These are phyloP conservation scores for Brienomyrus longianalis DNA, from an alignment of 2,113 vertebrate species.

Conservation along the genomic window DNA sequence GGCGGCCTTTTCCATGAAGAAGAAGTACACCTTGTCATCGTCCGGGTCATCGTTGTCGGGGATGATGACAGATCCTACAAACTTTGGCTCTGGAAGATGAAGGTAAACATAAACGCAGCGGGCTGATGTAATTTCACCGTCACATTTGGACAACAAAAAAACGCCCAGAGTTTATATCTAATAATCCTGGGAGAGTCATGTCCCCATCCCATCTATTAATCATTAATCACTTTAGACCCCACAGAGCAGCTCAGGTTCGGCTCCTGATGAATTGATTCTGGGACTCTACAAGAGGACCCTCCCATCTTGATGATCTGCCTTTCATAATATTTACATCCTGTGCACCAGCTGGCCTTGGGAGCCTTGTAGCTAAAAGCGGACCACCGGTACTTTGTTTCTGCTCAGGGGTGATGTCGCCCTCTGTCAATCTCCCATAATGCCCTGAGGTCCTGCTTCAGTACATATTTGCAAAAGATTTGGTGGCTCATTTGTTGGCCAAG, in stretches of 20 bases:
- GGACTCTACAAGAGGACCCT: not conserved
- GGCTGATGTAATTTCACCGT: not conserved
- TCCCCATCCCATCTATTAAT: not conserved
- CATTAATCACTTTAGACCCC: not conserved
- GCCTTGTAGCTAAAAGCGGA: not conserved
- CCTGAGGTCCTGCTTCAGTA: not conserved
- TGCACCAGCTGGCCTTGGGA: not conserved
- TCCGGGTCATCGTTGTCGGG: constrained; percentile 88
- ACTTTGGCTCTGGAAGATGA: constrained; percentile 77
- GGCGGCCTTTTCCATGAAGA: constrained; percentile 86
- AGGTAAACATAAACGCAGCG: not conserved
- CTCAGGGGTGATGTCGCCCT: not conserved
- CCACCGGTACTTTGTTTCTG: not conserved
- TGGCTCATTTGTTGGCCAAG: not conserved
- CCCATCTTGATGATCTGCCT: not conserved
- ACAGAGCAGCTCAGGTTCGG: not conserved
- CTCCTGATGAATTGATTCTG: not conserved
- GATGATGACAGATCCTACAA: constrained; percentile 81
- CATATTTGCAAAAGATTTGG: not conserved
- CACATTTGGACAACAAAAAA: not conserved
- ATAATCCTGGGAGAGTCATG: not conserved
- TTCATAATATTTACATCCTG: constrained; percentile 7
- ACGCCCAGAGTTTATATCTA: not conserved
- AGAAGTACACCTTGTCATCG: constrained; percentile 94
- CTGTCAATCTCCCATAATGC: not conserved